phyloP scores from a whole-genome alignment of 2,113 vertebrate species.

The Campylomormyrus tamandua region DNA sequence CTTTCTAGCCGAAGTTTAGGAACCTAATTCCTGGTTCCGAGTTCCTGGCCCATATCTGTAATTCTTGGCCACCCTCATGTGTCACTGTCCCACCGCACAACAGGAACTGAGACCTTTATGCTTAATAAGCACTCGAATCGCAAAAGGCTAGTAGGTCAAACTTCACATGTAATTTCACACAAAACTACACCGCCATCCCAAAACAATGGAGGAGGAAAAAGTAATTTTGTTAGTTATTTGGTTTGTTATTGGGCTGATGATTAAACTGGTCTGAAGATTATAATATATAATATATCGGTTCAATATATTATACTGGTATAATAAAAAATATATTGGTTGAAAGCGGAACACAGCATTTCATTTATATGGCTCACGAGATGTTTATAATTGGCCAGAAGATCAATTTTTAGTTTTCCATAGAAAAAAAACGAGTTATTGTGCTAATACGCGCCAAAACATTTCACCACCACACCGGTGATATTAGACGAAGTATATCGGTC shows the following conservation, averaged over 20 bases:
- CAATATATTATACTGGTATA: not conserved
- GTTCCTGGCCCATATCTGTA: not conserved
- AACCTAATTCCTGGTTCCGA: not conserved
- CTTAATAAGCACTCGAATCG: not conserved
- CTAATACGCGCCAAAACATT: no score
- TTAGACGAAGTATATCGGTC: not conserved
- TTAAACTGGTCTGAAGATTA: not conserved
- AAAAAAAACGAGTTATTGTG: not conserved
- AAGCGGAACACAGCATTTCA: not conserved
- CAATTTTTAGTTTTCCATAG: not conserved
- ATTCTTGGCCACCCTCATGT: not conserved
- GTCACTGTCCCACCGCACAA: not conserved
- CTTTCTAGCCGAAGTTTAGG: not conserved
- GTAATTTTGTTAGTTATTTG: not conserved
- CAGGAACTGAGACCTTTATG: not conserved
- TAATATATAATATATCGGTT: not conserved
- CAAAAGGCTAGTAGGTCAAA: not conserved
- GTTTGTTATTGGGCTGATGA: not conserved
- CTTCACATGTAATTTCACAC: not conserved
- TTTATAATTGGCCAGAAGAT: not conserved
- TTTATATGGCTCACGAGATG: not conserved
- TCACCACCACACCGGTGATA: no score
- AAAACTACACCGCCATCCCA: not conserved
- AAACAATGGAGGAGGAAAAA: not conserved
- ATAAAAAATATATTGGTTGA: not conserved